Evolutionary conservation across 2,888 invertebrate species (phyloP).

Genomic region (Sarcophaga rosellei): DNA sequence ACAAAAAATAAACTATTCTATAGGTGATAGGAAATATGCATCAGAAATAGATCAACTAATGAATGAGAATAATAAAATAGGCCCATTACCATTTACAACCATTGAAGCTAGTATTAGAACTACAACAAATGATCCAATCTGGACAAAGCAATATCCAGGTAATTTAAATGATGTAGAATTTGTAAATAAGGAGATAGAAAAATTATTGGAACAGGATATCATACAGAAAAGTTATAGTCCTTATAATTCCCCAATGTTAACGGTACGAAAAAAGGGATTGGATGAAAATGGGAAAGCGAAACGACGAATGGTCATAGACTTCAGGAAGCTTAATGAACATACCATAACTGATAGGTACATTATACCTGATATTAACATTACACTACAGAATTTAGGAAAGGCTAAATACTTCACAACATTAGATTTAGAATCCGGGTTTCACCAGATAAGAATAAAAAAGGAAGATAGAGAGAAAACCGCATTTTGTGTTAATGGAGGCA

Average conservation of each 20-base stretch:
- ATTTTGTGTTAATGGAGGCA: constrained; percentile 23
- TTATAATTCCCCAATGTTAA: constrained; percentile 29
- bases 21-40: constrained; percentile 4
- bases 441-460: constrained; percentile 27
- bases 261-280: constrained; percentile 35
- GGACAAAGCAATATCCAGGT: constrained; percentile 26
- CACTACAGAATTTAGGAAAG: constrained; percentile 18
- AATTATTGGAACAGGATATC: constrained; percentile 19
- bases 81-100: constrained; percentile 28
- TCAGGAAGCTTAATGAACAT: constrained; percentile 27
- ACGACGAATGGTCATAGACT: constrained; percentile 38
- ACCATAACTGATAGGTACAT: constrained; percentile 44
- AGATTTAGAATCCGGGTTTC: constrained; percentile 35
- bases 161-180: constrained; percentile 25
- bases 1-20: constrained; percentile 22
- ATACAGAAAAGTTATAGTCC: constrained; percentile 36
- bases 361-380: constrained; percentile 26
- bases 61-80: constrained; percentile 35
- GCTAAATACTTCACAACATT: constrained; percentile 32
- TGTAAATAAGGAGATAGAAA: constrained; percentile 33
- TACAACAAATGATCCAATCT: constrained; percentile 10
- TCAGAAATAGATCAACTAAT: constrained; percentile 1
- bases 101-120: constrained; percentile 30
- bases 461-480: constrained; percentile 30
- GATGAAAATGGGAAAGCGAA: constrained; percentile 39